Conservation (phyloP, 2,888 invertebrate genomes). For the Tricholauxania praeusta region DNA sequence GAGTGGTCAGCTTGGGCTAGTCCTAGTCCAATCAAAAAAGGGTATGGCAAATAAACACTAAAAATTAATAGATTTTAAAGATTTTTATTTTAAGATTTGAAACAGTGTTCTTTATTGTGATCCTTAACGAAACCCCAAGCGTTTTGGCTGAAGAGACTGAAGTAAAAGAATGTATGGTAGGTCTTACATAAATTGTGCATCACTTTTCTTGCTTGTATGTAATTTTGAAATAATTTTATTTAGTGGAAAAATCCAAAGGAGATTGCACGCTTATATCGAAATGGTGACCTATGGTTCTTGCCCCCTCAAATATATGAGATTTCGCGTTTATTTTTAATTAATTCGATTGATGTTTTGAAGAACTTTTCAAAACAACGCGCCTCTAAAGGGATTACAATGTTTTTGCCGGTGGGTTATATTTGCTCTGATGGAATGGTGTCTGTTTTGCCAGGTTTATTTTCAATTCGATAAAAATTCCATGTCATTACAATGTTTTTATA, state of each 20-base stretch:
- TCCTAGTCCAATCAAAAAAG: constrained; percentile 69
- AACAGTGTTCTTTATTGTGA: constrained; percentile 78
- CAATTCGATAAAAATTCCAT: not conserved
- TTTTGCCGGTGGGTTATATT: constrained; percentile 70
- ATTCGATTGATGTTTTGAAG: constrained; percentile 71
- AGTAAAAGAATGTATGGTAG: constrained; percentile 64
- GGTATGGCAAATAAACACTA: constrained; percentile 65
- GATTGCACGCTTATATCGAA: constrained; percentile 47
- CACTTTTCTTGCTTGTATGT: not conserved
- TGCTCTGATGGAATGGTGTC: constrained; percentile 73
- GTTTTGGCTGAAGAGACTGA: constrained; percentile 70
- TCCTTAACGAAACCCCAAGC: constrained; percentile 71
- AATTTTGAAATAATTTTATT: not conserved
- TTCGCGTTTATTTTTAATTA: constrained; percentile 72
- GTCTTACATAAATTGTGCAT: constrained; percentile 15
- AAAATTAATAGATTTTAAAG: constrained; percentile 6
- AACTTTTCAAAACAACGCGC: constrained; percentile 73
- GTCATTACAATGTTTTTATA: not conserved
- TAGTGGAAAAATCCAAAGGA: constrained; percentile 77
- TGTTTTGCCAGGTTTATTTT: constrained; percentile 55
- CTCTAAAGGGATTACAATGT: constrained; percentile 70
- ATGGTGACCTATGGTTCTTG: constrained; percentile 68
- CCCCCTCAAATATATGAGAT: constrained; percentile 86
- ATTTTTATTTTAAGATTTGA: constrained; percentile 71
- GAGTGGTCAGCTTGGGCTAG: constrained; percentile 89